phyloP scores from a whole-genome alignment of 2,113 vertebrate species.

The Sterna hirundo region DNA sequence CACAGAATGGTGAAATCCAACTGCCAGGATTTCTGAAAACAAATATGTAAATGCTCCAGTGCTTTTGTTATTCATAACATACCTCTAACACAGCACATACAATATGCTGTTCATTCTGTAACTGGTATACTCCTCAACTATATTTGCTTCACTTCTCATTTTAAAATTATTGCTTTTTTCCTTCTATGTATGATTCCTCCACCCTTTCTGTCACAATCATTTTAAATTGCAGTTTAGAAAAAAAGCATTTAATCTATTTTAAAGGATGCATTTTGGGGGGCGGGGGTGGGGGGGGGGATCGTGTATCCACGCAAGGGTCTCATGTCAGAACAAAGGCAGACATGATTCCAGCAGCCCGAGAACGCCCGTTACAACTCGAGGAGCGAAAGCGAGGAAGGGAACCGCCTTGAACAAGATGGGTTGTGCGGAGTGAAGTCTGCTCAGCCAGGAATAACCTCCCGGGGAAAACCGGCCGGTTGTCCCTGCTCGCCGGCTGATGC shows the following conservation, averaged over 20 bases:
- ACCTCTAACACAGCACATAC: conserved; percentile 85
- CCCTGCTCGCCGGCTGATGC: background rate
- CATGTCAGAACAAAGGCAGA: conserved; percentile 64
- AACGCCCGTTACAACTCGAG: background rate
- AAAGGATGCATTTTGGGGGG: background rate
- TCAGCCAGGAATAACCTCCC: background rate
- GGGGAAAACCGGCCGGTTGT: background rate
- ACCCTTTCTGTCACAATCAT: background rate
- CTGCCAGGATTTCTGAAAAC: conserved; percentile 95
- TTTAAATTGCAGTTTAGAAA: conserved; percentile 15
- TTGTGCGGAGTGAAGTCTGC: background rate
- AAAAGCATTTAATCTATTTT: conserved; percentile 3
- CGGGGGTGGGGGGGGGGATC: background rate
- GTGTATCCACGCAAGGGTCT: background rate
- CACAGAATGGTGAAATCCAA: conserved; percentile 93
- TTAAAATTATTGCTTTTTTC: conserved; percentile 19
- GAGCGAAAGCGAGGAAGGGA: background rate
- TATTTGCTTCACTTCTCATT: conserved; percentile 58
- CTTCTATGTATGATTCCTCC: background rate
- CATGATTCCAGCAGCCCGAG: background rate
- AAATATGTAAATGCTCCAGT: conserved; percentile 92
- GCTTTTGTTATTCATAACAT: conserved; percentile 91
- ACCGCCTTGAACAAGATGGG: background rate
- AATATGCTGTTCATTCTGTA: conserved; percentile 85
- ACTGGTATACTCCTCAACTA: conserved; percentile 71